Percentiles rank a stretch among this genome's conserved stretches.
phyloP scores from a whole-genome alignment of 2,888 invertebrate species.

The Tachina fera region DNA sequence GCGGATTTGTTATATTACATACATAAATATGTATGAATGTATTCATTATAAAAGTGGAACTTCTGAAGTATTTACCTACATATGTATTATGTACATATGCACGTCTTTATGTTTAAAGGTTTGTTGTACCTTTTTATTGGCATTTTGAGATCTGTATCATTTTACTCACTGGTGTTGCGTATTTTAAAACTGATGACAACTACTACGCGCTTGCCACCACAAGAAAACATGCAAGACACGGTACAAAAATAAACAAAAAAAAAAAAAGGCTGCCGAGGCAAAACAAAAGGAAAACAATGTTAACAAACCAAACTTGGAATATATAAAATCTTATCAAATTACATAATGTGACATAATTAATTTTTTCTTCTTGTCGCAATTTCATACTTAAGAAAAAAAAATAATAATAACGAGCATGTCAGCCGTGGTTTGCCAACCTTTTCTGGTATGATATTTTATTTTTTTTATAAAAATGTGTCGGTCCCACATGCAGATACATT shows the following conservation, averaged over 20 bases:
- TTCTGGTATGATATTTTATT: not conserved
- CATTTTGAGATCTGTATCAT: slow-evolving; percentile 63
- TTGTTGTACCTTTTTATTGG: slow-evolving; percentile 4
- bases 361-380: slow-evolving; percentile 72
- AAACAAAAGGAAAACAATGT: slow-evolving; percentile 26
- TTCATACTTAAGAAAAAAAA: not conserved
- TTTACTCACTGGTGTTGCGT: slow-evolving; percentile 64
- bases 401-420: not conserved
- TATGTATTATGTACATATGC: not conserved
- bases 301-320: slow-evolving; percentile 41
- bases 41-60: too few relatives aligned
- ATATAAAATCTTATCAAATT: slow-evolving; percentile 79
- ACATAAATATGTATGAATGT: not conserved
- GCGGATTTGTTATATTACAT: slow-evolving; percentile 27
- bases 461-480: not conserved
- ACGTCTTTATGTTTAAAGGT: not conserved
- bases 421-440: not conserved
- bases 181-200: slow-evolving; percentile 61
- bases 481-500: not conserved
- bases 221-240: slow-evolving; percentile 32
- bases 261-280: not conserved
- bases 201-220: slow-evolving; percentile 43
- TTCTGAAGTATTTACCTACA: too few relatives aligned
- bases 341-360: slow-evolving; percentile 83
- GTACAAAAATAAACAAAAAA: not conserved